Conservation (phyloP, 2,113 vertebrate genomes). For the Hyaena hyaena region DNA sequence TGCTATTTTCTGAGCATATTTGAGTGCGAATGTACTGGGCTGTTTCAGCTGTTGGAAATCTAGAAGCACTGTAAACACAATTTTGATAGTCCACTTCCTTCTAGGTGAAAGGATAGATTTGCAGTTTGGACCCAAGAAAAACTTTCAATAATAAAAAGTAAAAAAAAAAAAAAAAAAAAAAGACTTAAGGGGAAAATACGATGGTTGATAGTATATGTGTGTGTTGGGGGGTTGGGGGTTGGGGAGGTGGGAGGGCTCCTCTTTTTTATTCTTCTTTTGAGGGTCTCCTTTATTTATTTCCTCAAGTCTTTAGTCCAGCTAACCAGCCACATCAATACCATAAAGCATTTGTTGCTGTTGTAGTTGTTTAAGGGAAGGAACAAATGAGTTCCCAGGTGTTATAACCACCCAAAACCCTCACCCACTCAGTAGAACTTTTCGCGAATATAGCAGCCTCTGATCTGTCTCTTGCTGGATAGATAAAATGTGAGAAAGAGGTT, state of each 20-base stretch:
- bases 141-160: background rate
- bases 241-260: too few species aligned
- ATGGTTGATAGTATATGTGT: background rate
- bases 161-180: background rate
- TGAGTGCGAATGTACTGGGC: background rate
- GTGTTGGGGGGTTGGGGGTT: background rate
- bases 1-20: background rate
- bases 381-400: background rate
- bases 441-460: background rate
- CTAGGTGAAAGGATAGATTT: background rate
- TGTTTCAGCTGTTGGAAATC: background rate
- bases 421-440: background rate
- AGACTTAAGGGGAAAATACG: background rate
- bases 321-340: background rate
- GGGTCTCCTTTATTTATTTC: background rate
- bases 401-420: background rate
- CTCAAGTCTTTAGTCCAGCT: background rate
- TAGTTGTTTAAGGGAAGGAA: background rate
- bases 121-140: slow-evolving; percentile 3
- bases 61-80: background rate
- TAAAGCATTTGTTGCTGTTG: background rate
- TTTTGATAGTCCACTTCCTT: background rate
- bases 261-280: background rate
- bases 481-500: background rate
- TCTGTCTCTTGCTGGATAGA: background rate